These are phyloP conservation scores for Cotesia chilonis DNA, from an alignment of 1,140 invertebrate species.

Conservation along the genomic window DNA sequence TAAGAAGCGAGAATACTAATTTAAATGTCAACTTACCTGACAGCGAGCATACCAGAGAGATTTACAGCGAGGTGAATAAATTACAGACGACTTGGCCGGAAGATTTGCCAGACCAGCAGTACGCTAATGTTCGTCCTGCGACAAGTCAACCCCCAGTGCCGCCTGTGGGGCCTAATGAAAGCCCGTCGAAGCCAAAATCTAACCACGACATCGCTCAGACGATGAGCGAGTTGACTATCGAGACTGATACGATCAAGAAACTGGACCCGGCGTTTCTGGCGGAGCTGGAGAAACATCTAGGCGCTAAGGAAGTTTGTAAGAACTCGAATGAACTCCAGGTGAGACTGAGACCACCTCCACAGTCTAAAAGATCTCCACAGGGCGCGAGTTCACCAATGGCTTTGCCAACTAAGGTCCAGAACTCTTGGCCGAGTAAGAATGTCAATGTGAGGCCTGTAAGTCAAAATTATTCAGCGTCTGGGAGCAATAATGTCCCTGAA, in stretches of 20 bases:
- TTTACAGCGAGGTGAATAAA: constrained; percentile 56
- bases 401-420: constrained; percentile 54
- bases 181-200: constrained; percentile 51
- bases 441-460: constrained; percentile 52
- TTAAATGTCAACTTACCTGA: constrained; percentile 48
- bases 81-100: constrained; percentile 52
- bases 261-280: constrained; percentile 70
- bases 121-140: constrained; percentile 24
- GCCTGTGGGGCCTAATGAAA: constrained; percentile 52
- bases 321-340: constrained; percentile 57
- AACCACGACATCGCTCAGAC: constrained; percentile 56
- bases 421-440: constrained; percentile 55
- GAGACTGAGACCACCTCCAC: constrained; percentile 62
- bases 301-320: constrained; percentile 65
- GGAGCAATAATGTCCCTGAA: constrained; percentile 41
- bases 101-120: constrained; percentile 46
- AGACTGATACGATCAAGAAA: constrained; percentile 50
- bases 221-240: constrained; percentile 54
- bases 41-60: constrained; percentile 40
- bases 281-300: constrained; percentile 72
- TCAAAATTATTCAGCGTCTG: constrained; percentile 44
- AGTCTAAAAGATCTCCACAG: constrained; percentile 50
- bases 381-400: constrained; percentile 26
- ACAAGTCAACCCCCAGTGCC: constrained; percentile 44
- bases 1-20: constrained; percentile 48